Conservation (phyloP, 1,140 invertebrate genomes). For the Dreissena rostriformis region DNA sequence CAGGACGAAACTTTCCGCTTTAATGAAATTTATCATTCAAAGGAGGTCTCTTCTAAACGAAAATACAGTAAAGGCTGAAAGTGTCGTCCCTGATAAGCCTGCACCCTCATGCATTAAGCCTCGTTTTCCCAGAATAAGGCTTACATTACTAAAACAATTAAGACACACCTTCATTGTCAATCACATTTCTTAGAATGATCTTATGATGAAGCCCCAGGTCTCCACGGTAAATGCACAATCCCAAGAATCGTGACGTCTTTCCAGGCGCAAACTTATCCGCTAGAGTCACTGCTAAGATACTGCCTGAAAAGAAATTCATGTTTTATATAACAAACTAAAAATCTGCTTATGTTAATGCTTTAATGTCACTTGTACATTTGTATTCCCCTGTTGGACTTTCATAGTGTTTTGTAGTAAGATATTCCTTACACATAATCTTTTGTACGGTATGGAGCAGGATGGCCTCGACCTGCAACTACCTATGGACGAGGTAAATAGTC, state of each 20-base stretch:
- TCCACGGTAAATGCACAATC: constrained; percentile 95
- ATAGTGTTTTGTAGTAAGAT: too few species aligned
- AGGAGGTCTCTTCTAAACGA: too few species aligned
- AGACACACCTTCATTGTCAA: constrained; percentile 90
- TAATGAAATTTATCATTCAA: too few species aligned
- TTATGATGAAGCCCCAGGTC: constrained; percentile 90
- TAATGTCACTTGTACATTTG: neutral
- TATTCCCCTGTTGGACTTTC: neutral
- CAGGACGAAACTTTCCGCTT: too few species aligned
- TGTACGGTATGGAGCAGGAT: too few species aligned
- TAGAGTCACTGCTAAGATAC: constrained; percentile 94
- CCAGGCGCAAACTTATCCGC: constrained; percentile 93
- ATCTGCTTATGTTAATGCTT: neutral
- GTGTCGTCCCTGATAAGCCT: too few species aligned
- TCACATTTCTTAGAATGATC: constrained; percentile 95
- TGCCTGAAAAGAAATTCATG: constrained; percentile 83
- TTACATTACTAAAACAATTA: neutral
- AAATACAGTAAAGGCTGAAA: too few species aligned
- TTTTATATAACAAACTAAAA: constrained; percentile 19
- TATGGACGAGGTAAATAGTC: too few species aligned
- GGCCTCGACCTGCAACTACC: too few species aligned
- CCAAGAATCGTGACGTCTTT: constrained; percentile 95
- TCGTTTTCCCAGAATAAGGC: too few species aligned
- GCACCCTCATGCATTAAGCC: too few species aligned
- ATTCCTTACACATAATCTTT: too few species aligned